Evolutionary conservation across 2,797 vertebrate genomes (phyloP).

Genomic region (Enteromius afrohamiltoni): DNA sequence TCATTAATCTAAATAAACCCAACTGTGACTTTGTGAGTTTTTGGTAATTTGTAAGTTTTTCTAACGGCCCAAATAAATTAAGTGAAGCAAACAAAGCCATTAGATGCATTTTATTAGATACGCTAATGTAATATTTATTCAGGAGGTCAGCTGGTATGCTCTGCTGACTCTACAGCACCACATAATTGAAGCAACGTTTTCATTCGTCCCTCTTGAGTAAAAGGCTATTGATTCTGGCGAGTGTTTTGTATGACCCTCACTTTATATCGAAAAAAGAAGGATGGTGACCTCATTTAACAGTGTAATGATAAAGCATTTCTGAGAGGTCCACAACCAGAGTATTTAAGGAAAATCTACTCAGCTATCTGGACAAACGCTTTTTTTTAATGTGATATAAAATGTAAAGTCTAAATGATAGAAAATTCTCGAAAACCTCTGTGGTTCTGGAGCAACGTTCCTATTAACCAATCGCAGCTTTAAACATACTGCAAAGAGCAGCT

Average conservation of each 20-base stretch:
- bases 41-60: constrained; percentile 15
- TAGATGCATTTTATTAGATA: constrained; percentile 42
- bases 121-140: constrained; percentile 53
- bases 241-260: constrained; percentile 54
- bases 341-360: neutral
- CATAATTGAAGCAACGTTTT: constrained; percentile 43
- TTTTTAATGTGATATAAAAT: neutral
- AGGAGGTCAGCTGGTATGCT: constrained; percentile 59
- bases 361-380: neutral
- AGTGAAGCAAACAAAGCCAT: constrained; percentile 52
- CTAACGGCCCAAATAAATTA: constrained; percentile 27
- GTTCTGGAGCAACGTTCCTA: neutral
- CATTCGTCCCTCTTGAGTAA: constrained; percentile 59
- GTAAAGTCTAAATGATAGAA: neutral
- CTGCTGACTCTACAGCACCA: constrained; percentile 58
- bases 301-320: constrained; percentile 51
- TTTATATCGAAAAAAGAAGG: constrained; percentile 60
- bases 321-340: constrained; percentile 23
- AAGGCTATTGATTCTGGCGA: constrained; percentile 70
- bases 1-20: constrained; percentile 37
- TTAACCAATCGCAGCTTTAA: neutral
- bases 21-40: constrained; percentile 30
- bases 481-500: neutral
- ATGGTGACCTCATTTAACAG: constrained; percentile 63
- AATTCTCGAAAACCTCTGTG: neutral